phyloP scores from a whole-genome alignment of 2,113 vertebrate genomes.

The Sylvia atricapilla region DNA sequence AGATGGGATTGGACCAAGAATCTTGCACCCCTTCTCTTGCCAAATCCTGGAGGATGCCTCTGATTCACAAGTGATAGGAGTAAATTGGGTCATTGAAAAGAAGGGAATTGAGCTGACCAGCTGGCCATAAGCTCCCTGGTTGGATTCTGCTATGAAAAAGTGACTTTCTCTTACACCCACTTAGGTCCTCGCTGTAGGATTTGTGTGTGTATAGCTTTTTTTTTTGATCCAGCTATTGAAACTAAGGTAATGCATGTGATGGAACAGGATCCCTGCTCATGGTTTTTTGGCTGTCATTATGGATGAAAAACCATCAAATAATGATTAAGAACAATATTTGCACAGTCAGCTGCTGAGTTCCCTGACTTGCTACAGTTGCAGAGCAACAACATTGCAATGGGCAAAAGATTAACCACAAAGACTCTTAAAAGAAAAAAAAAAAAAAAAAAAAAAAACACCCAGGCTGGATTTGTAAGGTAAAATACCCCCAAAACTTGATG shows the following conservation, averaged over 20 bases:
- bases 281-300: not conserved
- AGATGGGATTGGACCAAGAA: slow-evolving; percentile 43
- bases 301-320: slow-evolving; percentile 10
- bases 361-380: slow-evolving; percentile 15
- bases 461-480: slow-evolving; percentile 37
- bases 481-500: slow-evolving; percentile 30
- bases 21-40: slow-evolving; percentile 49
- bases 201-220: not conserved
- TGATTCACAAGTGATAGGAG: slow-evolving; percentile 30
- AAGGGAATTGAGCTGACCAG: not conserved
- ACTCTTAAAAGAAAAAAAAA: slow-evolving; percentile 22
- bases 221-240: not conserved
- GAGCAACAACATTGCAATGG: not conserved
- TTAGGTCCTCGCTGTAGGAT: not conserved
- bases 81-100: not conserved
- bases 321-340: slow-evolving; percentile 35
- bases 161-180: not conserved
- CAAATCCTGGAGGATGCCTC: slow-evolving; percentile 41
- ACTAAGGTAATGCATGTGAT: not conserved
- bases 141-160: not conserved
- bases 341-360: slow-evolving; percentile 34
- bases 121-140: not conserved
- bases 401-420: slow-evolving; percentile 54
- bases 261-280: not conserved
- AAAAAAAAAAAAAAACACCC: too few relatives aligned